Conservation (phyloP, 2,888 invertebrate genomes). For the Stictocephala bisonia region DNA sequence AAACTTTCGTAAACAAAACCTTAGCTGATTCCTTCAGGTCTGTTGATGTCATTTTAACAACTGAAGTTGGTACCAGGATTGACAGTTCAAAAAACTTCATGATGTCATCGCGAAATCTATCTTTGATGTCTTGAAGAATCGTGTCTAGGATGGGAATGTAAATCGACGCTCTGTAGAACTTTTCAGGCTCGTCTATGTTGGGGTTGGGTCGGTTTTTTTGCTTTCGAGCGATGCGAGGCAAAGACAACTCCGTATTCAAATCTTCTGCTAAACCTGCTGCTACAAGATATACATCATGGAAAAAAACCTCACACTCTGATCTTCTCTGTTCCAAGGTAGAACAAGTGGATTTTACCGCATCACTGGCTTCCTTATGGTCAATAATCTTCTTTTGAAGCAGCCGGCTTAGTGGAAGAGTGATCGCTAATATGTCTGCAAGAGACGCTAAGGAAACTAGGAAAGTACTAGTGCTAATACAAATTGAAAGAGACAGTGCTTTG, state of each 20-base stretch:
- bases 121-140: conserved; percentile 8
- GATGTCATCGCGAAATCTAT: not conserved
- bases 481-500: too few relatives aligned
- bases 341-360: not conserved
- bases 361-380: too few relatives aligned
- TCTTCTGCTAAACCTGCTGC: conserved; percentile 3
- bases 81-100: not conserved
- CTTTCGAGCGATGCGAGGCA: not conserved
- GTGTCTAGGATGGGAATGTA: conserved; percentile 1
- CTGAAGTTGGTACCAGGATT: not conserved
- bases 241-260: conserved; percentile 13
- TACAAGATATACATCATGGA: conserved; percentile 2
- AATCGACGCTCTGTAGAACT: not conserved
- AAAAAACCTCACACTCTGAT: not conserved
- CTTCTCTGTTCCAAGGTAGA: not conserved
- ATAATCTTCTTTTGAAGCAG: too few relatives aligned
- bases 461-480: too few relatives aligned
- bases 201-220: not conserved
- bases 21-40: conserved; percentile 1
- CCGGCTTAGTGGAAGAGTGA: too few relatives aligned
- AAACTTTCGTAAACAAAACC: not conserved
- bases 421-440: too few relatives aligned
- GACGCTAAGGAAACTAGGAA: too few relatives aligned
- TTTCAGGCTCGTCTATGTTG: not conserved
- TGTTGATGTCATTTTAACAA: not conserved